Conservation (phyloP, 2,888 invertebrate genomes). For the Notodonta dromedarius region DNA sequence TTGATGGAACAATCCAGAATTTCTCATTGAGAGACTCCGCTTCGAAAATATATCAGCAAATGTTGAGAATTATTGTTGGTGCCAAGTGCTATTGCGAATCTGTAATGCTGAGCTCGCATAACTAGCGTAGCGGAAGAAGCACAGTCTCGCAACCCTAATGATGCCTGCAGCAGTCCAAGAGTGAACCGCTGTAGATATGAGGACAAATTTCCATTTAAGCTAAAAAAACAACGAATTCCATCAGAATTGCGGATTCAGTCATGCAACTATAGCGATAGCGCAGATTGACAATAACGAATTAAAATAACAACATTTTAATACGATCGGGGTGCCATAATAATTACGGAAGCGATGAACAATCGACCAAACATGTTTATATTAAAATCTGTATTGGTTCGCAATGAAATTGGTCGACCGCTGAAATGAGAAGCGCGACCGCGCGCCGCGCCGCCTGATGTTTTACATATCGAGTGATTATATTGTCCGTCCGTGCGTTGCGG, state of each 20-base stretch:
- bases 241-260: conserved; percentile 3
- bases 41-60: neutral
- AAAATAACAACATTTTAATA: conserved; percentile 38
- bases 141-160: too few species aligned
- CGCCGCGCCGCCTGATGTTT: conserved; percentile 49
- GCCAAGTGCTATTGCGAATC: neutral
- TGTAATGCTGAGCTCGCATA: too few species aligned
- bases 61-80: neutral
- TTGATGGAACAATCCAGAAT: conserved; percentile 12
- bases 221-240: neutral
- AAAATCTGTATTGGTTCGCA: conserved; percentile 66
- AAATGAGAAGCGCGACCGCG: conserved; percentile 56
- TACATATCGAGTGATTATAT: conserved; percentile 72
- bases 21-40: conserved; percentile 1
- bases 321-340: conserved; percentile 38
- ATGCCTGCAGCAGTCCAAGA: too few species aligned
- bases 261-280: neutral
- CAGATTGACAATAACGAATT: conserved; percentile 9
- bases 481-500: conserved; percentile 53
- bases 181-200: too few species aligned
- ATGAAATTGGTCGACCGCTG: conserved; percentile 63
- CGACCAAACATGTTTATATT: conserved; percentile 63
- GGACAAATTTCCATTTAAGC: neutral
- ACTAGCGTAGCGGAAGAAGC: too few species aligned
- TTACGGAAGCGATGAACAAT: conserved; percentile 52